Evolutionary conservation across 2,888 invertebrate species (phyloP).

Genomic region (Cheilosia impressa): DNA sequence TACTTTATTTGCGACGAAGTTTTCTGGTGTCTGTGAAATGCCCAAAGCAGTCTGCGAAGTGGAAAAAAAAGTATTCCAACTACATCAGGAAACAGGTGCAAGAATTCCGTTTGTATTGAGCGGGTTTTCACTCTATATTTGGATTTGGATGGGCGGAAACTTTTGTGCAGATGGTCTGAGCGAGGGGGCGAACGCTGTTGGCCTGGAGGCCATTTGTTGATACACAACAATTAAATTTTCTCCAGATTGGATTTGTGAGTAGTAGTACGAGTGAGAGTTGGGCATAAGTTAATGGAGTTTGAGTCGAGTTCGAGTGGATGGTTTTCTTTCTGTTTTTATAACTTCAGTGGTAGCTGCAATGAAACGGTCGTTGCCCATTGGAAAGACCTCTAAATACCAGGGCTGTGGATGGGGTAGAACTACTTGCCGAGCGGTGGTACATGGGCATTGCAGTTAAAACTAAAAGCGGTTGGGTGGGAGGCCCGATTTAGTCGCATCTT

Average conservation of each 20-base stretch:
- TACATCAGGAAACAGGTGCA: conserved; percentile 66
- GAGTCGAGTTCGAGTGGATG: not conserved
- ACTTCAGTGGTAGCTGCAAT: no score
- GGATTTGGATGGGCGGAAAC: conserved; percentile 25
- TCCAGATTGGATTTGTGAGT: conserved; percentile 15
- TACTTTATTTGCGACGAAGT: conserved; percentile 40
- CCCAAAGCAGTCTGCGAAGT: conserved; percentile 51
- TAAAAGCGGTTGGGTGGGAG: no score
- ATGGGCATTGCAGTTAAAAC: no score
- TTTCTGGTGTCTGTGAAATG: conserved; percentile 59
- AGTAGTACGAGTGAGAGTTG: not conserved
- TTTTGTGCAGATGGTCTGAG: not conserved
- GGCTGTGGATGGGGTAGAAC: no score
- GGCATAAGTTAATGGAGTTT: not conserved
- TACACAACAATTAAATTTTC: conserved; percentile 53
- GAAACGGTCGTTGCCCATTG: no score
- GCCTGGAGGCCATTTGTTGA: conserved; percentile 52
- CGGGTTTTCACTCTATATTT: not conserved
- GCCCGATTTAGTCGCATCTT: no score
- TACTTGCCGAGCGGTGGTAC: no score
- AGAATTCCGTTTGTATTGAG: conserved; percentile 51
- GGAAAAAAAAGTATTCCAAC: conserved; percentile 31
- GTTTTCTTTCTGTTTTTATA: no score
- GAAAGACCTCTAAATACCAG: no score
- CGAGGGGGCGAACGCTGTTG: not conserved